Conservation (phyloP, 2,797 vertebrate species). For the Microctenopoma stevenorrisi region DNA sequence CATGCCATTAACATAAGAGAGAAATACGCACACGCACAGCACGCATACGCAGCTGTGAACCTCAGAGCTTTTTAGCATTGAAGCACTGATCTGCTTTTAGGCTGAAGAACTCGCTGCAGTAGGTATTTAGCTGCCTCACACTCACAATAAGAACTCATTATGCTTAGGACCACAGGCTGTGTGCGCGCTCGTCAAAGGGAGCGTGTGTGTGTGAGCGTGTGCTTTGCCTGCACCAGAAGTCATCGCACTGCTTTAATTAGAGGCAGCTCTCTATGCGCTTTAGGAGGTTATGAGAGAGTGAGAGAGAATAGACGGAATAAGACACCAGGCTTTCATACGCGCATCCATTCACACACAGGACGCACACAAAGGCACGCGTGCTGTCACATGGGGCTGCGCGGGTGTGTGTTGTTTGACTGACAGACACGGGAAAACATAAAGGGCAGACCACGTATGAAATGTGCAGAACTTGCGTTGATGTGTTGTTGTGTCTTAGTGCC, state of each 20-base stretch:
- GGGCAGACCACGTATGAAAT: background rate
- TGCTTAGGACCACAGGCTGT: slow-evolving; percentile 52
- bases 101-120: slow-evolving; percentile 47
- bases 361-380: background rate
- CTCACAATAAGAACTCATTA: slow-evolving; percentile 68
- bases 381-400: background rate
- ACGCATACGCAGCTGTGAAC: background rate
- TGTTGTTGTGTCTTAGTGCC: slow-evolving; percentile 31
- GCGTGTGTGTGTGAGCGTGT: background rate
- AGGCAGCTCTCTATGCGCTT: slow-evolving; percentile 40
- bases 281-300: slow-evolving; percentile 26
- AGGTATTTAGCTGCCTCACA: slow-evolving; percentile 52
- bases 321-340: background rate
- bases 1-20: slow-evolving; percentile 3
- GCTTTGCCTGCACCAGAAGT: slow-evolving; percentile 50
- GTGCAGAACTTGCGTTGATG: background rate
- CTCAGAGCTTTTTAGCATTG: slow-evolving; percentile 37
- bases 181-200: slow-evolving; percentile 16
- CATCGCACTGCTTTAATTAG: slow-evolving; percentile 64
- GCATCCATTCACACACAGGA: background rate
- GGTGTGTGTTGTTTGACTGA: background rate
- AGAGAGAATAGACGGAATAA: background rate
- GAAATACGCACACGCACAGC: background rate
- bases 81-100: slow-evolving; percentile 60
- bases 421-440: background rate